Base-by-base conservation (phyloP, 2,888 invertebrate species). In the Nebria salina region DNA sequence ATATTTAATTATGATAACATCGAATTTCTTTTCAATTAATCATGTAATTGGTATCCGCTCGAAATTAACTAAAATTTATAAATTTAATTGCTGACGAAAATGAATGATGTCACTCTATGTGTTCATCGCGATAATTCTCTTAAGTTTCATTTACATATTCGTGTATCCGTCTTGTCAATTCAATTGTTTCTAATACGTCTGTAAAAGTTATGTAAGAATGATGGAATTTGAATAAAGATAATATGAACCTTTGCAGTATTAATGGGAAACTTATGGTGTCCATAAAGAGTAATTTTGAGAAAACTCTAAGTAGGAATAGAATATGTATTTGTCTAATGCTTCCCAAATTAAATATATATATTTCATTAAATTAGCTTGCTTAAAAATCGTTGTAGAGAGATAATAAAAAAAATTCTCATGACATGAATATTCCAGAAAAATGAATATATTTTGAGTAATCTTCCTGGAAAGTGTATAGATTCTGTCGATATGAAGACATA, bases 91-190 rank as follows among this genome's bases (percentile, higher is more conserved):
- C 54, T 6, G 54, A 54, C 54, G 54, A 54, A 54, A 54, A 54
- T 3, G 8, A 54, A 54, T 54, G 54, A 54, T 54, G 54, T 54
- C 54, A 54, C 13, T 54, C 8, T 54, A 8, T 54, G 54, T 54
- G 54, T 54, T 54, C 54, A 54, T 54, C 54, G 54, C 8, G 4
- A 13, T 8, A 54, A 4, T 34, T 34, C 34, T 34, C 2, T 34
- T 34, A 34, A 5, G 34, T 54, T 54, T 3, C 13, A 54, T 54
- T 54, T 6, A 54, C 54, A 54, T 54, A 54, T 54, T 54, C 54
- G 54, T 54, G 54, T 54, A 54, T 54, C 54, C 54, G 54, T 54
- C 54, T 54, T 54, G 54, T 54, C 54, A 54, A 54, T 54, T 54
- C 54, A 54, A 11, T 54, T 54, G 54, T 54, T 54, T 13, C 8